Conservation (phyloP, 1,140 invertebrate genomes). For the Drosophila mauritiana region DNA sequence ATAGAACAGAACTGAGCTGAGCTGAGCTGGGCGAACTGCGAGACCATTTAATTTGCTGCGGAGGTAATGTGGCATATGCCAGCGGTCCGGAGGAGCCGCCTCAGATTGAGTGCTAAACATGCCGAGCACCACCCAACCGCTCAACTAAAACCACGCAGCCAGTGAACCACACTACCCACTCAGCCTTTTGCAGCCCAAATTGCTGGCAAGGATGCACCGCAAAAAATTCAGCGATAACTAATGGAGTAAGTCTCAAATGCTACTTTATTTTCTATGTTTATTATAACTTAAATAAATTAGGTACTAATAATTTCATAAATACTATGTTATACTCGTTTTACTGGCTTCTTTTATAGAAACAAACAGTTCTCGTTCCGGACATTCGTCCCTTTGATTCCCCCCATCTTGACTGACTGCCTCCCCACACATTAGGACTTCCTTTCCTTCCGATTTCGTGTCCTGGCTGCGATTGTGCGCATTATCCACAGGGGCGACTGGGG, state of each 20-base stretch:
- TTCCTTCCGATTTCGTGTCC: conserved; percentile 63
- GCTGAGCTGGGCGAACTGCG: conserved; percentile 55
- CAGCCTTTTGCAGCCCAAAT: conserved; percentile 16
- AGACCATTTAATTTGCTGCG: conserved; percentile 80
- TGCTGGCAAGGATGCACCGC: not conserved
- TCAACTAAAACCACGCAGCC: conserved; percentile 1
- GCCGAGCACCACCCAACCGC: conserved; percentile 23
- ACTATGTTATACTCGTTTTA: too few relatives aligned
- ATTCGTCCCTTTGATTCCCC: not conserved
- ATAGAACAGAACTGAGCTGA: not conserved
- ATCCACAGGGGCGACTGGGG: conserved; percentile 31
- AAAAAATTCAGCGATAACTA: not conserved
- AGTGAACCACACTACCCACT: conserved; percentile 2
- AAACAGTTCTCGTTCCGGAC: conserved; percentile 42
- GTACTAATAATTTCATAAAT: too few relatives aligned
- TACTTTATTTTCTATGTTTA: too few relatives aligned
- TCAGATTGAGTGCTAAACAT: conserved; percentile 79
- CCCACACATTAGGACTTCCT: conserved; percentile 49
- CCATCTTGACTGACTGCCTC: conserved; percentile 9
- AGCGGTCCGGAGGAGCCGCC: conserved; percentile 42
- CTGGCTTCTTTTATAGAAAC: not conserved
- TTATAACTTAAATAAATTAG: too few relatives aligned
- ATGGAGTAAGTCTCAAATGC: too few relatives aligned
- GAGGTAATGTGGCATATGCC: conserved; percentile 78
- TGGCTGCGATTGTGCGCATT: conserved; percentile 71